phyloP scores from a whole-genome alignment of 2,113 vertebrate species.

The Onychorhynchus coronatus region DNA sequence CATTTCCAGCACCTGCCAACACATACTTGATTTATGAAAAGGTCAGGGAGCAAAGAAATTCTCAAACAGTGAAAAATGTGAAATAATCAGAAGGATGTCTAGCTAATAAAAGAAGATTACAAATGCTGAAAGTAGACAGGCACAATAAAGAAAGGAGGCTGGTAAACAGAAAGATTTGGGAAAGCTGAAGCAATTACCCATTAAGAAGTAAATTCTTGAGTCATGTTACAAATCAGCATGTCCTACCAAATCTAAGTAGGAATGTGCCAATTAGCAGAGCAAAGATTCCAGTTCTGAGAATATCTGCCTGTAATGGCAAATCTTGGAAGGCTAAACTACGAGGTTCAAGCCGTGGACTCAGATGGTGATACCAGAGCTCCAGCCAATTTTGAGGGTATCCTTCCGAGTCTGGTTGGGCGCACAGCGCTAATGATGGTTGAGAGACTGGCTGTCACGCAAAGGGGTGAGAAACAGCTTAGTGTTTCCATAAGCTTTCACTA shows the following conservation, averaged over 20 bases:
- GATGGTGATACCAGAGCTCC: not conserved
- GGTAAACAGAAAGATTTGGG: not conserved
- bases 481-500: not conserved
- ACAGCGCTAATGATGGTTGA: conserved; percentile 1
- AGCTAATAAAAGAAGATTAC: not conserved
- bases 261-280: conserved; percentile 57
- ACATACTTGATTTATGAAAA: not conserved
- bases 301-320: not conserved
- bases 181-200: conserved; percentile 30
- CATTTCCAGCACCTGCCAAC: not conserved
- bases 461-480: conserved; percentile 12
- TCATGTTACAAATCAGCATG: conserved; percentile 50
- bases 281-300: conserved; percentile 18
- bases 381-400: not conserved
- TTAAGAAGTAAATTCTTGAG: conserved; percentile 51
- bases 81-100: not conserved
- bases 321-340: not conserved
- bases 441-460: conserved; percentile 1
- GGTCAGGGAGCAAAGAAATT: conserved; percentile 11
- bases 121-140: not conserved
- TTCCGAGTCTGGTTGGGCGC: not conserved
- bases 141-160: not conserved
- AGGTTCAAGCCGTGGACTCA: not conserved
- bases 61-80: not conserved
- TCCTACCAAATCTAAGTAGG: conserved; percentile 46